These are phyloP conservation scores for Pyrocoelia pectoralis DNA, from an alignment of 2,888 invertebrate genomes.

Conservation along the genomic window DNA sequence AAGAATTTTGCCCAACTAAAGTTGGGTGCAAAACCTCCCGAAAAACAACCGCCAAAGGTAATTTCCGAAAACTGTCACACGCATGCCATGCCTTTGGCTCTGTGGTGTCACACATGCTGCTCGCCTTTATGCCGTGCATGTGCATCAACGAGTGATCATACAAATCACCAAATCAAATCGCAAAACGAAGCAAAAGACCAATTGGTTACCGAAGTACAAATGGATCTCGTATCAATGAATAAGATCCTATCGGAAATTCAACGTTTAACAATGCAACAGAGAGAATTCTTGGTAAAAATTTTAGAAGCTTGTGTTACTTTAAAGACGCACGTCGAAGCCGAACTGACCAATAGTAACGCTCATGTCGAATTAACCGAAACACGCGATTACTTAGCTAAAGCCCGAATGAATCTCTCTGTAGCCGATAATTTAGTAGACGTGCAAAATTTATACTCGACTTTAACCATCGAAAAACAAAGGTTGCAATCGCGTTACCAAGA, in stretches of 20 bases:
- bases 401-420: slow-evolving; percentile 67
- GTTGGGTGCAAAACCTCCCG: slow-evolving; percentile 60
- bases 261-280: slow-evolving; percentile 73
- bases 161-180: slow-evolving; percentile 73
- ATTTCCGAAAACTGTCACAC: slow-evolving; percentile 72
- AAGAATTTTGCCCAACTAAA: slow-evolving; percentile 70
- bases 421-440: slow-evolving; percentile 68
- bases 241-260: slow-evolving; percentile 76
- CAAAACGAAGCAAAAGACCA: slow-evolving; percentile 73
- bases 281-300: slow-evolving; percentile 75
- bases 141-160: slow-evolving; percentile 71
- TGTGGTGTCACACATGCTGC: slow-evolving; percentile 76
- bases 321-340: slow-evolving; percentile 78
- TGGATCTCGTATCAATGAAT: slow-evolving; percentile 73
- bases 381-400: slow-evolving; percentile 68
- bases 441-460: slow-evolving; percentile 67
- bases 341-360: slow-evolving; percentile 73
- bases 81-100: slow-evolving; percentile 75
- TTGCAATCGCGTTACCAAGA: slow-evolving; percentile 74
- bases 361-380: slow-evolving; percentile 73
- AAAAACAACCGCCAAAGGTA: slow-evolving; percentile 56
- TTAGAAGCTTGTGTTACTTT: slow-evolving; percentile 77
- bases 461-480: slow-evolving; percentile 72
- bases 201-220: slow-evolving; percentile 70
- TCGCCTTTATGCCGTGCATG: slow-evolving; percentile 72